Percentiles rank a stretch among this genome's conserved stretches.
Evolutionary conservation across 2,888 invertebrate genomes (phyloP).

Genomic region (Magallana nippona): DNA sequence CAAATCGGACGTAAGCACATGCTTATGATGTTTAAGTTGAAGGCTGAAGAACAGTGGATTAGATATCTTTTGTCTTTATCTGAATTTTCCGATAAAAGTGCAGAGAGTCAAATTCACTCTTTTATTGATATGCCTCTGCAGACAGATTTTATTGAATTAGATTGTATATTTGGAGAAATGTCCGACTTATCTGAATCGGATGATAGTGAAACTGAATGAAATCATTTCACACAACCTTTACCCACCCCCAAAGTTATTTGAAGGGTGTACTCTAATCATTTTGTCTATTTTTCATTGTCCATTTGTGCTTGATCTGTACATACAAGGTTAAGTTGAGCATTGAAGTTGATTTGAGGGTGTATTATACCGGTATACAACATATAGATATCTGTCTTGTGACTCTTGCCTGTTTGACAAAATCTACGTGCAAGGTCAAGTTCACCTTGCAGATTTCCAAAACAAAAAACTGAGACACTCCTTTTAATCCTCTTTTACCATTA

Average conservation of each 20-base stretch:
- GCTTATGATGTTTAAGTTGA: conserved; percentile 12
- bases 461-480: too few relatives aligned
- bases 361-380: too few relatives aligned
- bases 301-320: background rate
- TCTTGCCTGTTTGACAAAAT: too few relatives aligned
- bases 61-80: background rate
- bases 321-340: too few relatives aligned
- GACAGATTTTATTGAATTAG: conserved; percentile 3
- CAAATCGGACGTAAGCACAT: conserved; percentile 1
- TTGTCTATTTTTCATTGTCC: background rate
- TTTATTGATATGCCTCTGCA: conserved; percentile 6
- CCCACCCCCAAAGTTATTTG: background rate
- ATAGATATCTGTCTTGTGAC: too few relatives aligned
- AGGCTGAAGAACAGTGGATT: background rate
- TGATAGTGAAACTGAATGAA: conserved; percentile 19
- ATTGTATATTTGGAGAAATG: conserved; percentile 11
- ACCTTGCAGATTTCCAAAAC: too few relatives aligned
- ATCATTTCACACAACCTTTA: background rate
- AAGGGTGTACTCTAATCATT: background rate
- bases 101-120: conserved; percentile 7
- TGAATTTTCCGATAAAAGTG: background rate
- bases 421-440: too few relatives aligned
- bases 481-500: too few relatives aligned
- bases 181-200: conserved; percentile 1
- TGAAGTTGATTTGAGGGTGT: too few relatives aligned